Conservation (phyloP, 2,113 vertebrate species). For the Colinus virginianus region DNA sequence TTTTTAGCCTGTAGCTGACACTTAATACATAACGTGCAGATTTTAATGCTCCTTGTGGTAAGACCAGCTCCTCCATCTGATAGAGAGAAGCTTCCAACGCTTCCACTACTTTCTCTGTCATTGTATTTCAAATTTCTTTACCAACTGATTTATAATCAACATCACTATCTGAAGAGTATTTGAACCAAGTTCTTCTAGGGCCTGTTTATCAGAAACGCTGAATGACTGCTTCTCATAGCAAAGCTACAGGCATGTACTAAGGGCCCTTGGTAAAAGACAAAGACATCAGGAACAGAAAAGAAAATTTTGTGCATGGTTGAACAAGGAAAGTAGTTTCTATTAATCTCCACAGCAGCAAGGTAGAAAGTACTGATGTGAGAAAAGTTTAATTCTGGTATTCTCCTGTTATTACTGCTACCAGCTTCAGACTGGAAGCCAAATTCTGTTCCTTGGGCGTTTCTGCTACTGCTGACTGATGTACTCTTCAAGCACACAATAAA, state of each 20-base stretch:
- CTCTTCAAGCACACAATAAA: background rate
- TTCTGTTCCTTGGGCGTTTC: background rate
- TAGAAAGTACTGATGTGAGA: background rate
- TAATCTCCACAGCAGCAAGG: background rate
- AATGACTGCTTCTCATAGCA: background rate
- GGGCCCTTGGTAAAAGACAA: background rate
- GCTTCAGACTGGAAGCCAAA: background rate
- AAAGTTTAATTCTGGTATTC: background rate
- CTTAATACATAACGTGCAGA: rapidly evolving
- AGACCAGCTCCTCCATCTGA: background rate
- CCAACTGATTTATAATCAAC: rapidly evolving
- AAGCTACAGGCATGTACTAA: background rate
- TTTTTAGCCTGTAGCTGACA: background rate
- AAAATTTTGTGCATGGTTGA: background rate
- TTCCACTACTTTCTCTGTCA: rapidly evolving
- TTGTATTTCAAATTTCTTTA: background rate
- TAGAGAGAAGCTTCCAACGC: background rate
- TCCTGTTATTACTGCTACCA: background rate
- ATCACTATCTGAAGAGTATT: background rate
- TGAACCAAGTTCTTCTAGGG: background rate
- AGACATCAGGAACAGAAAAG: background rate
- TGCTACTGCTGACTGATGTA: background rate
- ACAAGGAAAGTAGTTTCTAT: background rate
- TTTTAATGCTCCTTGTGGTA: background rate
- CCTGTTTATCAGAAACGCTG: background rate